Evolutionary conservation across 2,113 vertebrate species (phyloP).

Genomic region (Stigmatopora nigra): DNA sequence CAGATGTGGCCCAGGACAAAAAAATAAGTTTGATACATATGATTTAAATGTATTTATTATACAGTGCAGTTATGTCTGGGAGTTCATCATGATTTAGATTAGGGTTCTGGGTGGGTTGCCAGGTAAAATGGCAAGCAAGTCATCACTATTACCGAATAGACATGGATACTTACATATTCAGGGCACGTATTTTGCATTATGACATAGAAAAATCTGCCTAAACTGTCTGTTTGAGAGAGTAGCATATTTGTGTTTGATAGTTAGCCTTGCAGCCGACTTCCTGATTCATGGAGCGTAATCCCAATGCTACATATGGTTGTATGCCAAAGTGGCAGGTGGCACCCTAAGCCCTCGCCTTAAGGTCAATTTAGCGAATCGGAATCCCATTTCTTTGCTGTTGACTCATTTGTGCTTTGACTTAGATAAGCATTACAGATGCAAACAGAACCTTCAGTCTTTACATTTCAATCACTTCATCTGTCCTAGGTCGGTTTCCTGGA

Average conservation of each 20-base stretch:
- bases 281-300: background rate
- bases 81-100: no score
- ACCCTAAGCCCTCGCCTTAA: background rate
- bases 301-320: background rate
- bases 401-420: background rate
- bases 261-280: background rate
- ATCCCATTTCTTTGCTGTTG: background rate
- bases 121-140: no score
- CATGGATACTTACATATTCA: no score
- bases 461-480: background rate
- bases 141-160: no score
- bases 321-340: background rate
- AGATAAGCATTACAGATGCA: background rate
- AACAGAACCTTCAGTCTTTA: background rate
- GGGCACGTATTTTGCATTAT: no score
- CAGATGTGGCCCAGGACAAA: no score
- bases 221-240: no score
- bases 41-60: no score
- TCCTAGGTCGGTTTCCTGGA: background rate
- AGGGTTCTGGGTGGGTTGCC: no score
- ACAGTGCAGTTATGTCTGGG: no score
- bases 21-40: no score
- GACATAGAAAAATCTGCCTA: no score
- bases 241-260: background rate
- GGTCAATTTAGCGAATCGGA: background rate